Conservation (phyloP, 2,797 vertebrate species). For the Jordanella pulchra region DNA sequence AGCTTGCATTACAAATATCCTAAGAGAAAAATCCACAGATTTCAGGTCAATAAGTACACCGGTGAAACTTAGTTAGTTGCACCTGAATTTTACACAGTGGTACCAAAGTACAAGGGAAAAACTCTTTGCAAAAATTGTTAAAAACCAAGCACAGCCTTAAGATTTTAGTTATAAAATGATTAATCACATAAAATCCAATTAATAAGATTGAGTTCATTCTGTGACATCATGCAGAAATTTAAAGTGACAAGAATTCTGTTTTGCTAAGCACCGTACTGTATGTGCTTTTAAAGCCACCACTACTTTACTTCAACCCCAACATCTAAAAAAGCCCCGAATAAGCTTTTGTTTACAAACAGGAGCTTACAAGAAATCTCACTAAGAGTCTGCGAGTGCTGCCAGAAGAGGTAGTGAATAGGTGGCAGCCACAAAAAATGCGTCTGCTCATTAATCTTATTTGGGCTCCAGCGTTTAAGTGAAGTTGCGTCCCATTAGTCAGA, state of each 20-base stretch:
- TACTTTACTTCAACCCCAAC: background rate
- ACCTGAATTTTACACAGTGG: background rate
- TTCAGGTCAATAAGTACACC: background rate
- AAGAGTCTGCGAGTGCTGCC: constrained; percentile 64
- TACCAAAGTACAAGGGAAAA: background rate
- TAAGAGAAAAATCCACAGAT: too few relatives aligned
- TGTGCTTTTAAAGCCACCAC: background rate
- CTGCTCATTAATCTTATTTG: constrained; percentile 81
- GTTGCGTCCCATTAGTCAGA: constrained; percentile 76
- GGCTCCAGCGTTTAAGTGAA: constrained; percentile 66
- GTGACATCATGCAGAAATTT: background rate
- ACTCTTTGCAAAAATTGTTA: too few relatives aligned
- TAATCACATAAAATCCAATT: background rate
- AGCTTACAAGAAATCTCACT: constrained; percentile 67
- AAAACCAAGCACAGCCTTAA: too few relatives aligned
- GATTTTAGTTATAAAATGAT: background rate
- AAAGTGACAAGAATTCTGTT: background rate
- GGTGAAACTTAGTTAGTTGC: background rate
- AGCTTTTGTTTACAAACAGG: constrained; percentile 71
- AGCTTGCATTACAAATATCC: background rate
- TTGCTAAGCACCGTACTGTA: background rate
- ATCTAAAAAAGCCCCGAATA: constrained; percentile 28
- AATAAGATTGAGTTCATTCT: background rate
- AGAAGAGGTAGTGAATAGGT: constrained; percentile 59
- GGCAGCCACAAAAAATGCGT: constrained; percentile 61